Evolutionary conservation across 1,140 invertebrate genomes (phyloP), one percentile per base, ranked within the genome.

Genomic region (Drosophila biarmipes): DNA sequence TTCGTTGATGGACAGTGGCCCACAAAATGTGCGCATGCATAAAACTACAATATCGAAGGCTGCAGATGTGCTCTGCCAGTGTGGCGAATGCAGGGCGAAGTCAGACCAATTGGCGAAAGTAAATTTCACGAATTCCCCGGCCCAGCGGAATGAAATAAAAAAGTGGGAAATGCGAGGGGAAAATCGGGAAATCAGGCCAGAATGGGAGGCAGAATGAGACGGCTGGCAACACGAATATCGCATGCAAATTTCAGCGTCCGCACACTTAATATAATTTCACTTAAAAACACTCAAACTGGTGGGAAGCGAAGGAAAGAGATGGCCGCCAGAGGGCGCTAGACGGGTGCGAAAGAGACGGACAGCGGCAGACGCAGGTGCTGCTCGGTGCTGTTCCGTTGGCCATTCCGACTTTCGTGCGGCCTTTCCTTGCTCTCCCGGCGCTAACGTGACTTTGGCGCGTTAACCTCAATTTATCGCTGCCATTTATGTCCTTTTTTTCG

Each of bases 191-290:
- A 69, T 67, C 15, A 49, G 10, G 59, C 29, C 24, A 45, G 49
- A 56, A 34, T 34, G 45, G 27, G 48, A 10, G n/a, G 3, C 14
- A 37, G 54, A 4, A 17, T 45, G 38, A 52, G 15, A 42, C n/a
- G 38, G 34, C 21, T 61, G 67, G 56, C 58, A 79, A 59, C 76
- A 80, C 57, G 72, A 80, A 85, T 81, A 86, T 86, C 64, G 78
- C 84, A 86, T 86, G 82, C 82, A 86, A 86, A 86, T 86, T 86
- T 67, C 62, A 87, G 29, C 69, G 82, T 81, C 82, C 82, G 78
- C 82, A 78, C 78, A 86, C 82, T 87, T 87, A 87, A 87, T 86
- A 87, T 86, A 86, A 86, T 87, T 86, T 86, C 82, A 86, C 82
- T 87, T 87, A 87, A 86, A 81, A 76, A 57, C 61, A 58, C 62